Evolutionary conservation across 1,140 invertebrate genomes (phyloP), one percentile per base, ranked within the genome.

Genomic region (Drosophila paulistorum): DNA sequence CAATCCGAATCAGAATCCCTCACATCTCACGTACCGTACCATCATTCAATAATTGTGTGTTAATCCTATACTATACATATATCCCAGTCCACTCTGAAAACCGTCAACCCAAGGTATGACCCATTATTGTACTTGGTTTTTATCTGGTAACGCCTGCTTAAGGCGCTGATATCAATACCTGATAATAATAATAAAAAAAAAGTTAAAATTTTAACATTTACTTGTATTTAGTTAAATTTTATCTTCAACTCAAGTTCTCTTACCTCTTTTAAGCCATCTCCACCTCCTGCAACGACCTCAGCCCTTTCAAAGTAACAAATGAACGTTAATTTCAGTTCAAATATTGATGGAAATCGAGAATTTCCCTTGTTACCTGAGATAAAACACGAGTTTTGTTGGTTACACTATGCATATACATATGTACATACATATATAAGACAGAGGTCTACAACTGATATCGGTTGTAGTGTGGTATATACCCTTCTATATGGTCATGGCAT

Each of bases 51-150:
- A 0, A 30, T 30, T 30, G 30, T 30, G 30, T 30, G 30, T 30
- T 30, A 7, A 35, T 17, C 17, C n/a, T 17, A 9, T 58, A 59
- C 9, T 37, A 37, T 62, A 41, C 14, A 42, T 62, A 41, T 20
- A 42, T 11, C 26, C 26, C 74, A 58, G 65, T 64, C 65, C 74
- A 54, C 23, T 26, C 42, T 17, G n/a, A 39, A 59, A 41, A 39
- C 3, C 37, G 11, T 3, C 37, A 4, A 13, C 26, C 17, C 14
- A n/a, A 35, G 45, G 9, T 13, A 30, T 9, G 42, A 61, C 41
- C 17, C 35, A 60, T 55, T 17, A 60, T 55, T 17, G n/a, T 63
- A 45, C 39, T 30, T 20, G 17, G 59, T 7, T 68, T 35, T 59
- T 58, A 35, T 42, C 2, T 9, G 26, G 20, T 60, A 67, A 73